Evolutionary conservation across 2,113 vertebrate species (phyloP), one percentile per base, ranked within the genome.

Genomic region (Campylomormyrus numenius): DNA sequence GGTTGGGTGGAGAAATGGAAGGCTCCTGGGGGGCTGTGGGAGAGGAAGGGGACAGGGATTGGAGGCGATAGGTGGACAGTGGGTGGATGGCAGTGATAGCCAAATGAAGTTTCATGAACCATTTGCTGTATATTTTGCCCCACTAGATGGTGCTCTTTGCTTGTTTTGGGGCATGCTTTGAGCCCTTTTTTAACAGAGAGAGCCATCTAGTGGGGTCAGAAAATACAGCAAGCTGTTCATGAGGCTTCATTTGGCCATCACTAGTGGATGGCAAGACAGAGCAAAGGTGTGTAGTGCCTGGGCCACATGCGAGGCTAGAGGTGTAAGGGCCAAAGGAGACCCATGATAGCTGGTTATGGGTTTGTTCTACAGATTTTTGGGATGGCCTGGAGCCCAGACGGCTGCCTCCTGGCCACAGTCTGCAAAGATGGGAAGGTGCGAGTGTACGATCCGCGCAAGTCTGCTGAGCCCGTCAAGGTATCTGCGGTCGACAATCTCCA

Each of bases 321-420:
- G 70, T 17, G 13, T 15, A 15, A 1, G 35, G 1, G 15, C 70
- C 35, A 8, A 24, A 7, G 35, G 74, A 39, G 31, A 80, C 74
- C 74, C 0, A 80, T 42, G 35, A 42, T 80, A 80, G 42, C 74
- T 0, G 4, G 35, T 48, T 3, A 85, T 10, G 19, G 10, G 39
- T 48, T 80, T 17, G 5, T 53, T 39, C 10, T 90, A 13, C 92
- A 99, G 98, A 97, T 99, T 90, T 99, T 99, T 92, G 94, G 95
- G 86, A 92, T 99, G 94, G 97, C 97, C 3, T 99, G 98, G 98
- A 99, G 97, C 90, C 98, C 97, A 0, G 94, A 97, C 1, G 98
- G 98, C 0, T 97, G 95, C 91, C 94, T 96, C 46, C 92, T 99
- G 93, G 97, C 98, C 3, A 99, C 98, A 0, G 97, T 97, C 90